phyloP scores from a whole-genome alignment of 1,140 invertebrate species.

The Kradibia gibbosae region DNA sequence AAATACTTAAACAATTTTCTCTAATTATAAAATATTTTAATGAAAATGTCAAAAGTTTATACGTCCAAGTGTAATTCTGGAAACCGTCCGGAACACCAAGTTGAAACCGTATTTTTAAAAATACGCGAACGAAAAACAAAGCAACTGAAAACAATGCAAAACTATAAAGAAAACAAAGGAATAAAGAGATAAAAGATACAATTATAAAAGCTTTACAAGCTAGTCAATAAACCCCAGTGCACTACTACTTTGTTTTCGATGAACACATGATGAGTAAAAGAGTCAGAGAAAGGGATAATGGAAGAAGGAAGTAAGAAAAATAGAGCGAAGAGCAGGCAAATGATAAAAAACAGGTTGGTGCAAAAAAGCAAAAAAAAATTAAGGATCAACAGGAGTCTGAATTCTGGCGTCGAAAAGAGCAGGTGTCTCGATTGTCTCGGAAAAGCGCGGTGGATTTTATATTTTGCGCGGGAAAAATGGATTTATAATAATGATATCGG shows the following conservation, averaged over 20 bases:
- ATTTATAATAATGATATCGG: constrained; percentile 1
- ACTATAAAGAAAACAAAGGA: neutral
- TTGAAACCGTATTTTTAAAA: neutral
- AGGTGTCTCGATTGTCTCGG: neutral
- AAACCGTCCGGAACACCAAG: neutral
- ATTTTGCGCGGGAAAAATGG: neutral
- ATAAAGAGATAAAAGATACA: neutral
- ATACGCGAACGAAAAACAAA: neutral
- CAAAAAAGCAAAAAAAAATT: constrained; percentile 29
- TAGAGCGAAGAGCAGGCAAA: too few species aligned
- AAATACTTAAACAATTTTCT: neutral
- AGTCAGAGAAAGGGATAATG: neutral
- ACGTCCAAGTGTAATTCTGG: neutral
- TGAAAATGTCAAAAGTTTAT: neutral
- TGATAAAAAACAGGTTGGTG: neutral
- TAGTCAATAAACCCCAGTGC: constrained; percentile 30
- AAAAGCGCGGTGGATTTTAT: constrained; percentile 30
- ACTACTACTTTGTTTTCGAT: constrained; percentile 11
- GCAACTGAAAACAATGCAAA: neutral
- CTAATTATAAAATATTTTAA: neutral
- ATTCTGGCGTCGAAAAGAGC: neutral
- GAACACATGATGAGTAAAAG: constrained; percentile 33
- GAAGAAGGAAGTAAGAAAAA: neutral
- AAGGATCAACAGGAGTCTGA: constrained; percentile 19
- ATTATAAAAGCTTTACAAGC: neutral